phyloP scores from a whole-genome alignment of 2,797 vertebrate genomes.

The Urocyon cinereoargenteus region DNA sequence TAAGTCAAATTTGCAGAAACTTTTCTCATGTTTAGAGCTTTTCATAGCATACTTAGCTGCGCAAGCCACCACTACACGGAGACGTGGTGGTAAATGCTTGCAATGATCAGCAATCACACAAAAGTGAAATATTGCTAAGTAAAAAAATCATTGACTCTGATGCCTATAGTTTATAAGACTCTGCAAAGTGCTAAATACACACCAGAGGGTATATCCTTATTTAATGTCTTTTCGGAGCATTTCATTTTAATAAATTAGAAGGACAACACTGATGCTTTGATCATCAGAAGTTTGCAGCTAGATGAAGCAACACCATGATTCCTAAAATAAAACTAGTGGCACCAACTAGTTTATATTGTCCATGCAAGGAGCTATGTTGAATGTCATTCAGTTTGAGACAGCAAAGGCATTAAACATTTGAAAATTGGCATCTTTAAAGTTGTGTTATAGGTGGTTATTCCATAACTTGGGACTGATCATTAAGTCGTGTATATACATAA shows the following conservation, averaged over 20 bases:
- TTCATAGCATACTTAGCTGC: neutral
- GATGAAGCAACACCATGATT: constrained; percentile 38
- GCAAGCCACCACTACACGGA: neutral
- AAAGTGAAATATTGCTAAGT: constrained; percentile 16
- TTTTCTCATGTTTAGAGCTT: constrained; percentile 53
- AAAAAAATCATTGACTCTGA: constrained; percentile 25
- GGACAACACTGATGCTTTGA: constrained; percentile 72
- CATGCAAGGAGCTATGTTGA: neutral
- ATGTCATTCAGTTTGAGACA: constrained; percentile 28
- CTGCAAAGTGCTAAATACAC: constrained; percentile 63
- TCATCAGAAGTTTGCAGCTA: constrained; percentile 65
- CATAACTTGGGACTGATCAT: neutral
- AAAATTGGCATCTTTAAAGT: constrained; percentile 43
- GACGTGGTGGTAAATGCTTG: neutral
- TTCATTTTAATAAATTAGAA: constrained; percentile 82
- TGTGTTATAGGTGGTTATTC: neutral
- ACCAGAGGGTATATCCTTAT: constrained; percentile 54
- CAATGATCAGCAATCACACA: constrained; percentile 26
- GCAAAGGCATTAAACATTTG: neutral
- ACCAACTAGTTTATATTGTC: constrained; percentile 15
- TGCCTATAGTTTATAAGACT: constrained; percentile 65
- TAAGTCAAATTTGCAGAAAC: constrained; percentile 69
- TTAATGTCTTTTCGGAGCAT: constrained; percentile 64
- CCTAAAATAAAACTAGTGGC: constrained; percentile 70
- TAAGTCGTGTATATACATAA: neutral